Conservation (phyloP, 1,140 invertebrate species). For the Drosophila ficusphila region DNA sequence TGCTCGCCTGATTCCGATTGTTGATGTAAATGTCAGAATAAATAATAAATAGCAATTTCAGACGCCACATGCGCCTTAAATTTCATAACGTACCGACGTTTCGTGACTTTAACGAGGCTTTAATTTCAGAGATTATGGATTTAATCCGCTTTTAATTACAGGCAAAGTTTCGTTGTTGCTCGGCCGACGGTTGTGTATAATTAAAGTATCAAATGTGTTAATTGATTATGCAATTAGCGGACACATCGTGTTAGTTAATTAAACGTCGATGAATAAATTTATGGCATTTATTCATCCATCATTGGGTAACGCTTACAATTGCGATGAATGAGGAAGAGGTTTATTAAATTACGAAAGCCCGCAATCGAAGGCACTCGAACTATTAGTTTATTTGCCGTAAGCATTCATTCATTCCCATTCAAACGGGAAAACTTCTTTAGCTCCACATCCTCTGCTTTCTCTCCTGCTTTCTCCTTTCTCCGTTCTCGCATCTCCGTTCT, state of each 20-base stretch:
- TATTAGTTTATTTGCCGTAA: conserved; percentile 54
- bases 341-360: conserved; percentile 26
- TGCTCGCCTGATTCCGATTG: conserved; percentile 57
- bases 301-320: neutral
- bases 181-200: conserved; percentile 37
- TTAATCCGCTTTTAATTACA: conserved; percentile 65
- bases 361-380: conserved; percentile 41
- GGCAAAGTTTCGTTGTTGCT: conserved; percentile 6
- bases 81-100: conserved; percentile 1
- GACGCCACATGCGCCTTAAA: conserved; percentile 11
- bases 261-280: conserved; percentile 46
- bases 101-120: conserved; percentile 53
- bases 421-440: conserved; percentile 19
- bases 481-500: neutral
- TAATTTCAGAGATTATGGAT: conserved; percentile 69
- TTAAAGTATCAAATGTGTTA: conserved; percentile 59
- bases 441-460: conserved; percentile 11
- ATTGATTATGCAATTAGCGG: conserved; percentile 71
- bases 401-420: conserved; percentile 47
- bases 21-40: conserved; percentile 76
- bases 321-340: neutral
- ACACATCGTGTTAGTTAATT: conserved; percentile 48
- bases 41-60: conserved; percentile 69
- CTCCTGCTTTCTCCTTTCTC: neutral
- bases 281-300: conserved; percentile 33